phyloP scores from a whole-genome alignment of 2,888 invertebrate genomes.

The Diploptera punctata region DNA sequence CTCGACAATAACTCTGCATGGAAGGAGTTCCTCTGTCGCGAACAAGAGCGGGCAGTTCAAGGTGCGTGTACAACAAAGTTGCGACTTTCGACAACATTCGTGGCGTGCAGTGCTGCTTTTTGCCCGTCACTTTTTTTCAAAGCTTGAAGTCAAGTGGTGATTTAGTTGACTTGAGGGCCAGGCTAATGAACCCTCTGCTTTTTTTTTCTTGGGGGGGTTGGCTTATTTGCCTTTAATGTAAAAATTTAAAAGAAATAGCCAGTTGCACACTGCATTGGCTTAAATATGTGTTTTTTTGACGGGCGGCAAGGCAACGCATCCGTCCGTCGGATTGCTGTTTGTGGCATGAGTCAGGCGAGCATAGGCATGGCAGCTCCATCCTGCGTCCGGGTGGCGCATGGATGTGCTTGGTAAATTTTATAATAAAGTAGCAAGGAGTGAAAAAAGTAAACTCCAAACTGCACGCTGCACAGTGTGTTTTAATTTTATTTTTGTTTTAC shows the following conservation, averaged over 20 bases:
- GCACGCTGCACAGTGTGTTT: constrained; percentile 14
- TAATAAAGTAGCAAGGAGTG: constrained; percentile 15
- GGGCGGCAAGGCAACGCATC: constrained; percentile 33
- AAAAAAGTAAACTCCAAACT: constrained; percentile 22
- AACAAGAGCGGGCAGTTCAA: constrained; percentile 29
- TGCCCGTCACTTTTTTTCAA: constrained; percentile 28
- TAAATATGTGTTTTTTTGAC: constrained; percentile 33
- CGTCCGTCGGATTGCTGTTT: constrained; percentile 27
- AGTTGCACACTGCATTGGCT: constrained; percentile 32
- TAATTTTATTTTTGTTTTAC: constrained; percentile 6
- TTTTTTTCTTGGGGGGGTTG: constrained; percentile 13
- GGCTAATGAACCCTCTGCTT: constrained; percentile 18
- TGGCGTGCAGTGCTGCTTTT: constrained; percentile 38
- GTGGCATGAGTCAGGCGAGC: constrained; percentile 31
- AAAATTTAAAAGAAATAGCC: constrained; percentile 10
- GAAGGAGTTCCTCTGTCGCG: constrained; percentile 27
- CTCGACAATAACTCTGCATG: constrained; percentile 35
- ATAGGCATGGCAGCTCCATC: constrained; percentile 28
- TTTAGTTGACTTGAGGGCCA: constrained; percentile 25
- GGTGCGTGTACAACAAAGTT: constrained; percentile 31
- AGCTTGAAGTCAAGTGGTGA: constrained; percentile 35
- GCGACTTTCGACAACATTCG: constrained; percentile 18
- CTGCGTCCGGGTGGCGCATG: constrained; percentile 7
- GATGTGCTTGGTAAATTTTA: constrained; percentile 24
- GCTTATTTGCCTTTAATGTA: constrained; percentile 23